Conservation (phyloP, 2,113 vertebrate species). For the Hyperoodon ampullatus region DNA sequence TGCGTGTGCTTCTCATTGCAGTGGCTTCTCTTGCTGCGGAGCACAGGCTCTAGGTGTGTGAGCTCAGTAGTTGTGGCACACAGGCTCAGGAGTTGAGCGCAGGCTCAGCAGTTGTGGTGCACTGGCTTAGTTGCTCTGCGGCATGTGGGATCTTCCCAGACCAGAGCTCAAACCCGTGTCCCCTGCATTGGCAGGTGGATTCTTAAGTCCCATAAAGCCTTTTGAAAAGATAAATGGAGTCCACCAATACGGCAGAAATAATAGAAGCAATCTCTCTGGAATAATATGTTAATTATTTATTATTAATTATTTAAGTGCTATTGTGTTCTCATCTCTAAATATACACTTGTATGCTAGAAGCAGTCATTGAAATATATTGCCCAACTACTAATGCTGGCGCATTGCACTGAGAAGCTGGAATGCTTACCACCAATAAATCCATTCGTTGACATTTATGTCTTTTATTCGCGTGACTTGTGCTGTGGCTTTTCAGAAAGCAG, state of each 20-base stretch:
- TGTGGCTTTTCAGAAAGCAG: neutral
- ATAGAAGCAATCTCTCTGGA: conserved; percentile 49
- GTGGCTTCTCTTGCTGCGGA: no score
- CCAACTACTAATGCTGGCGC: conserved; percentile 8
- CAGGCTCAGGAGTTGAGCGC: no score
- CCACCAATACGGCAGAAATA: conserved; percentile 31
- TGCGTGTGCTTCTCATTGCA: no score
- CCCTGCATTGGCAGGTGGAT: no score
- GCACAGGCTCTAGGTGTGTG: fast-evolving
- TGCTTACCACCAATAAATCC: conserved; percentile 27
- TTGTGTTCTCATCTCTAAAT: conserved; percentile 25
- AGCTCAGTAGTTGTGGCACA: no score
- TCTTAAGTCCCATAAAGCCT: neutral
- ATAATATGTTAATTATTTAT: conserved; percentile 62
- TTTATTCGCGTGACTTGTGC: neutral
- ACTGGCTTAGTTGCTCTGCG: no score
- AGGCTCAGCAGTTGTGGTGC: no score
- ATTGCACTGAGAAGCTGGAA: neutral
- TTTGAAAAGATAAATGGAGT: conserved; percentile 53
- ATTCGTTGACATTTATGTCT: neutral
- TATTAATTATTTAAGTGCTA: conserved; percentile 60
- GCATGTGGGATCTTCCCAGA: no score
- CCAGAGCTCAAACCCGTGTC: no score
- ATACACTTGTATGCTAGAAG: conserved; percentile 5
- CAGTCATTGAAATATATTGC: conserved; percentile 26